phyloP scores from a whole-genome alignment of 2,888 invertebrate species.

The Aleiodes alternator region DNA sequence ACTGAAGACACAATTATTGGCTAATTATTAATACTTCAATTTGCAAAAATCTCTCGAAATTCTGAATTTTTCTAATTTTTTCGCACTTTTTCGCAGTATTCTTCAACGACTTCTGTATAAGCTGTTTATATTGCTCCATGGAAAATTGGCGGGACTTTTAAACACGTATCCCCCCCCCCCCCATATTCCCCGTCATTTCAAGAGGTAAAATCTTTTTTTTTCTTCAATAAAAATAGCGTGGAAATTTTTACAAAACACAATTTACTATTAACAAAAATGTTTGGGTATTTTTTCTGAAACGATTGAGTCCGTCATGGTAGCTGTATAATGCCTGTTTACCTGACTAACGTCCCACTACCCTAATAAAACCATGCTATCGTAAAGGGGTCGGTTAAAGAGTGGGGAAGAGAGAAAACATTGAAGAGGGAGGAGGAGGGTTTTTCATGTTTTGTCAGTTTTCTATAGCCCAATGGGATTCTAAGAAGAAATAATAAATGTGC shows the following conservation, averaged over 20 bases:
- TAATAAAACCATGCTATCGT: constrained; percentile 38
- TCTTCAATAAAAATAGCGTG: not conserved
- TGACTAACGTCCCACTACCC: constrained; percentile 35
- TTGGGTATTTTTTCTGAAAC: constrained; percentile 14
- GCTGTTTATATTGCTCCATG: too few relatives aligned
- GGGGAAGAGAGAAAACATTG: not conserved
- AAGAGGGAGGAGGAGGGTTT: constrained; percentile 15
- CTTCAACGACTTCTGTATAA: too few relatives aligned
- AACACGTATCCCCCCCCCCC: too few relatives aligned
- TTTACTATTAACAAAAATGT: constrained; percentile 7
- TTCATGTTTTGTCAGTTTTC: constrained; percentile 46
- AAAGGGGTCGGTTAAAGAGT: constrained; percentile 49
- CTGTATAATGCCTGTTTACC: constrained; percentile 11
- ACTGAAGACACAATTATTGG: not conserved
- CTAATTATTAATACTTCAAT: not conserved
- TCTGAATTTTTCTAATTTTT: not conserved
- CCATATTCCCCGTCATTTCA: too few relatives aligned
- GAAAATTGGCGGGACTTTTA: too few relatives aligned
- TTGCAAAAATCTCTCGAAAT: not conserved
- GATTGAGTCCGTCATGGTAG: constrained; percentile 24
- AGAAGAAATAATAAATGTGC: constrained; percentile 34
- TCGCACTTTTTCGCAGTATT: too few relatives aligned
- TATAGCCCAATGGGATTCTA: constrained; percentile 7
- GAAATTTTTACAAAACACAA: not conserved
- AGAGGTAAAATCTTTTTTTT: too few relatives aligned